These are phyloP conservation scores for Siderastrea siderea DNA, from an alignment of 92 coral and sea anemone genomes.

Conservation along the genomic window DNA sequence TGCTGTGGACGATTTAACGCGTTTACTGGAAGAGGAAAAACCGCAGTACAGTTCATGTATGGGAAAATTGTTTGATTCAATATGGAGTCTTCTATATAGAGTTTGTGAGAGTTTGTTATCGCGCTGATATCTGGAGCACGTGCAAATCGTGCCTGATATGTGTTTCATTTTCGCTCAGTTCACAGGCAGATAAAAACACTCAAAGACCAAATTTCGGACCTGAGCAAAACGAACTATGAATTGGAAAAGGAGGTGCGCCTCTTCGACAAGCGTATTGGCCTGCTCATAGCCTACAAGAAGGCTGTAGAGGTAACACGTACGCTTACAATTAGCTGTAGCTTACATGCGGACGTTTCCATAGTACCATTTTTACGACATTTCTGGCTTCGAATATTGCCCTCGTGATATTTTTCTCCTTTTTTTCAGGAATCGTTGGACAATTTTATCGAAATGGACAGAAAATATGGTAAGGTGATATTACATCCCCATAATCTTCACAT, in stretches of 20 bases:
- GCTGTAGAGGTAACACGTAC: conserved; percentile 84
- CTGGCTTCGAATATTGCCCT: background rate
- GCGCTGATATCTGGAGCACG: background rate
- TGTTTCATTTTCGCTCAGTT: conserved; percentile 65
- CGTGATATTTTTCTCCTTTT: background rate
- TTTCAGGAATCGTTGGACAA: conserved; percentile 32
- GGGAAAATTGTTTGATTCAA: conserved; percentile 18
- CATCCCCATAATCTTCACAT: background rate
- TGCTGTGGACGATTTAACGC: conserved; percentile 18
- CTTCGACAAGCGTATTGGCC: conserved; percentile 97
- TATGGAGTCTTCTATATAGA: conserved; percentile 2
- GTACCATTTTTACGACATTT: background rate
- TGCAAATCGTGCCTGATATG: background rate
- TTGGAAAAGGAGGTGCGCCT: conserved; percentile 94
- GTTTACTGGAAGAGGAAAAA: conserved; percentile 29
- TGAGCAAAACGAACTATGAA: conserved; percentile 95
- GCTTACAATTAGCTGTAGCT: background rate
- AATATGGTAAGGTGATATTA: conserved; percentile 40
- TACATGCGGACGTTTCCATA: background rate
- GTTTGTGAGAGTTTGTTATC: background rate
- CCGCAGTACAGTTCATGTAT: conserved; percentile 33
- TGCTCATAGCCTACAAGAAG: conserved; percentile 94
- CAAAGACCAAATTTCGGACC: conserved; percentile 91
- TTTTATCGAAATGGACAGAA: conserved; percentile 35
- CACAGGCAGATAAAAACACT: conserved; percentile 87